Evolutionary conservation across 2,113 vertebrate genomes (phyloP).

Genomic region (Malurus melanocephalus): DNA sequence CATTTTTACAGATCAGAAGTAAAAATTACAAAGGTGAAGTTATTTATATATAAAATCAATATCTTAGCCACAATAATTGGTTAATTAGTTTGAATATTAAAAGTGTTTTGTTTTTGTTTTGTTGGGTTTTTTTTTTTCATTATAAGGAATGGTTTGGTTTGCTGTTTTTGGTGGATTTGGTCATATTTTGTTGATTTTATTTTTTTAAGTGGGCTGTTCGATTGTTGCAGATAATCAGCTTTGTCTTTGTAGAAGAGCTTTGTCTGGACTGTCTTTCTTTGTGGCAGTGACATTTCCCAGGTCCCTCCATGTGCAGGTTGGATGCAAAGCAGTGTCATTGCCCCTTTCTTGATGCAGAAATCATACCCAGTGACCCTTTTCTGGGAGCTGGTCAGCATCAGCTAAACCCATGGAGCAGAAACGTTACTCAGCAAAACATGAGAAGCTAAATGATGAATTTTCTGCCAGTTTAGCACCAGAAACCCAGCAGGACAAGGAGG

Average conservation of each 20-base stretch:
- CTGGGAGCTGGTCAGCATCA: background rate
- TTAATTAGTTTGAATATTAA: no score
- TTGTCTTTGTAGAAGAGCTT: background rate
- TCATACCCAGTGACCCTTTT: background rate
- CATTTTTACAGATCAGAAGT: background rate
- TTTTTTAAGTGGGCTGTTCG: background rate
- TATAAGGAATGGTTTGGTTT: background rate
- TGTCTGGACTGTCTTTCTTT: background rate
- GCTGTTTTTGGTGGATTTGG: background rate
- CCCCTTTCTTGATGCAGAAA: background rate
- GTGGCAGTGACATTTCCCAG: background rate
- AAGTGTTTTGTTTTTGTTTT: no score
- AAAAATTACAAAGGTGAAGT: rapidly evolving
- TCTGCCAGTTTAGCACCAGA: background rate
- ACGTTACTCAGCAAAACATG: background rate
- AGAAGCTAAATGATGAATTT: background rate
- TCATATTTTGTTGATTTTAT: background rate
- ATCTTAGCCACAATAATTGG: background rate
- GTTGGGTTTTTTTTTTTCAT: no score
- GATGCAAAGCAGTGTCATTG: background rate
- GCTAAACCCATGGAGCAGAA: background rate
- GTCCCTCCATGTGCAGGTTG: background rate
- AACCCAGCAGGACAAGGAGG: background rate
- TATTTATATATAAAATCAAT: background rate
- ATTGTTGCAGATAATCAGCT: background rate